Conservation (phyloP, 1,140 invertebrate species). For the Ceratoteleas bidentatus region DNA sequence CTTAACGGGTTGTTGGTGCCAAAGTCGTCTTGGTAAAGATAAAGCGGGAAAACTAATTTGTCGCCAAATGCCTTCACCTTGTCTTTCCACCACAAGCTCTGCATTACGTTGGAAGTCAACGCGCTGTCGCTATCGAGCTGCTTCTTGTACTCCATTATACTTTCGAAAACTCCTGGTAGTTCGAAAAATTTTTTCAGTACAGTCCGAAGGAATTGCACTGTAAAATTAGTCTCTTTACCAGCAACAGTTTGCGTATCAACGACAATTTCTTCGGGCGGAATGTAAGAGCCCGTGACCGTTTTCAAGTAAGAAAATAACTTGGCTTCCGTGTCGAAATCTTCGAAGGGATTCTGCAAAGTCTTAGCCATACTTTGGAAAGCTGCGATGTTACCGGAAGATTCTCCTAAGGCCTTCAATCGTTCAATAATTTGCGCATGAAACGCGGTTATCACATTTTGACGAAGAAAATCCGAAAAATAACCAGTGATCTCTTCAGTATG, state of each 20-base stretch:
- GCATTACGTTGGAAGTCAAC: slow-evolving; percentile 16
- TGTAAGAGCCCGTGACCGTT: slow-evolving; percentile 9
- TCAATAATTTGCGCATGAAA: slow-evolving; percentile 12
- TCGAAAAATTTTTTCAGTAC: slow-evolving; percentile 14
- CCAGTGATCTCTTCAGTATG: not conserved
- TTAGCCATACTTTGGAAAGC: slow-evolving; percentile 16
- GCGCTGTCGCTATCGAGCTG: not conserved
- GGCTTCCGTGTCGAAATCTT: slow-evolving; percentile 13
- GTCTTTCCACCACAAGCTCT: slow-evolving; percentile 7
- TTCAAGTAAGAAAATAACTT: slow-evolving; percentile 26
- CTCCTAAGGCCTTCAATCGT: slow-evolving; percentile 16
- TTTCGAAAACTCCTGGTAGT: slow-evolving; percentile 7
- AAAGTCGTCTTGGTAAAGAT: slow-evolving; percentile 20
- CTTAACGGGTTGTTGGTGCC: slow-evolving; percentile 21
- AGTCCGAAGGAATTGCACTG: slow-evolving; percentile 6
- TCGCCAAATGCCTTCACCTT: slow-evolving; percentile 6
- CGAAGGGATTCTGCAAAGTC: slow-evolving; percentile 24
- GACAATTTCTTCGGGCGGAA: slow-evolving; percentile 19
- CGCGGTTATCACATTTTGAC: slow-evolving; percentile 3
- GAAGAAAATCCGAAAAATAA: slow-evolving; percentile 19
- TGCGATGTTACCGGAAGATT: slow-evolving; percentile 17
- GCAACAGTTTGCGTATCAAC: slow-evolving; percentile 11
- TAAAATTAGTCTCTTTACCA: not conserved
- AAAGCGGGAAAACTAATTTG: slow-evolving; percentile 18
- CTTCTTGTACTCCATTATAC: slow-evolving; percentile 8